Percentiles rank a stretch among this genome's conserved stretches.
Conservation (phyloP, 2,113 vertebrate genomes). For the Lepisosteus osseus region DNA sequence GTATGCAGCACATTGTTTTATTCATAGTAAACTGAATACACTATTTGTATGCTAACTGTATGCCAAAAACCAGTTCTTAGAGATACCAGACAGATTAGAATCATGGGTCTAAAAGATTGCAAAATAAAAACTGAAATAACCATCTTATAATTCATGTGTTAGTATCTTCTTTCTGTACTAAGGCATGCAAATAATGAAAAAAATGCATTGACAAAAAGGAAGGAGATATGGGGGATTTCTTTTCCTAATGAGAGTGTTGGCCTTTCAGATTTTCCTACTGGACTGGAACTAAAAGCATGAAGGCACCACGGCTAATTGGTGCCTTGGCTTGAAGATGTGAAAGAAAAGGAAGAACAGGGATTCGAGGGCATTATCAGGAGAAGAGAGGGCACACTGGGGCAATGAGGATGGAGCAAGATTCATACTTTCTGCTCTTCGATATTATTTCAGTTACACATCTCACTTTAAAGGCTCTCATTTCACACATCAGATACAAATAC, state of each 20-base stretch:
- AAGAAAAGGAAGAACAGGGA: background rate
- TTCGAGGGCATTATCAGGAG: background rate
- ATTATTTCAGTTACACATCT: too few relatives aligned
- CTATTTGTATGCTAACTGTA: too few relatives aligned
- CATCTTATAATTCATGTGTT: background rate
- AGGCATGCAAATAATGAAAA: constrained; percentile 1
- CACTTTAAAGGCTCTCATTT: too few relatives aligned
- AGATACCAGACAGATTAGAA: too few relatives aligned
- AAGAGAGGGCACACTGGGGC: background rate
- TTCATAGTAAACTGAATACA: background rate
- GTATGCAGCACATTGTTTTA: background rate
- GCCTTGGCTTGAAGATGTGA: background rate
- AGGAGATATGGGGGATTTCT: background rate
- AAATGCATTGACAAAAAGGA: background rate
- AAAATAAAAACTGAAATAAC: background rate
- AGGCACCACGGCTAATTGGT: background rate
- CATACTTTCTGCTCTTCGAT: background rate
- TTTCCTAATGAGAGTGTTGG: background rate
- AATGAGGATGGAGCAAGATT: background rate
- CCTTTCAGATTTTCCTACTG: background rate
- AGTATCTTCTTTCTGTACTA: background rate
- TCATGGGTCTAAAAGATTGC: too few relatives aligned
- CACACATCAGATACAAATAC: too few relatives aligned
- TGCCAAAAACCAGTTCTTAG: too few relatives aligned
- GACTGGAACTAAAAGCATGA: background rate